These are phyloP conservation scores for Zoanthus solanderi DNA, from an alignment of 92 coral and sea anemone species.

Conservation along the genomic window DNA sequence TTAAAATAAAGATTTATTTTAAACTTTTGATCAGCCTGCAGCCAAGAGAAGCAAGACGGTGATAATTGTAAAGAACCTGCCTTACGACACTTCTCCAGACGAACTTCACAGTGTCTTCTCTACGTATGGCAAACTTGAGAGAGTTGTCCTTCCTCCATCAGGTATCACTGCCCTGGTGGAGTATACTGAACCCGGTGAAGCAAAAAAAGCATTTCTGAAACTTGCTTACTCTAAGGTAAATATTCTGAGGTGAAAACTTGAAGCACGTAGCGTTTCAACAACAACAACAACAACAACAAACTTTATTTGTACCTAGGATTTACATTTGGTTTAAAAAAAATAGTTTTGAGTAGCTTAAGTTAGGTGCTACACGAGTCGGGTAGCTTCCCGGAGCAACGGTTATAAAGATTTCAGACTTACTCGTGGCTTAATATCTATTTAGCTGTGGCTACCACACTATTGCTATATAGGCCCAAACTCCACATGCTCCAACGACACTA, in stretches of 20 bases:
- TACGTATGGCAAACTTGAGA: conserved; percentile 88
- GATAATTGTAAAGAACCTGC: conserved; percentile 92
- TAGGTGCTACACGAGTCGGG: no score
- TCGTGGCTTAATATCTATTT: no score
- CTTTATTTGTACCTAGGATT: no score
- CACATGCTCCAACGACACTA: no score
- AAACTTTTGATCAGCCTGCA: conserved; percentile 65
- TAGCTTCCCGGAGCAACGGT: no score
- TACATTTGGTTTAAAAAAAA: no score
- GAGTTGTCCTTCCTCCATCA: conserved; percentile 88
- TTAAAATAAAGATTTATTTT: neutral
- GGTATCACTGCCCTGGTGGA: conserved; percentile 96
- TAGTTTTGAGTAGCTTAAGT: no score
- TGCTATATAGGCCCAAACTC: no score
- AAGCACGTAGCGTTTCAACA: no score
- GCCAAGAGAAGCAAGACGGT: conserved; percentile 94
- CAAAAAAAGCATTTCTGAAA: conserved; percentile 93
- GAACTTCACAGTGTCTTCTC: conserved; percentile 81
- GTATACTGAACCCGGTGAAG: conserved; percentile 86
- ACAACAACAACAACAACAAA: no score
- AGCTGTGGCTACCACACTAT: no score
- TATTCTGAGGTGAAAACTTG: neutral
- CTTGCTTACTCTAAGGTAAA: conserved; percentile 94
- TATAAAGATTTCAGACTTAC: no score
- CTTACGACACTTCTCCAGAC: conserved; percentile 81